These are phyloP conservation scores for Ophion costatus DNA, from an alignment of 2,888 invertebrate species.

Conservation along the genomic window DNA sequence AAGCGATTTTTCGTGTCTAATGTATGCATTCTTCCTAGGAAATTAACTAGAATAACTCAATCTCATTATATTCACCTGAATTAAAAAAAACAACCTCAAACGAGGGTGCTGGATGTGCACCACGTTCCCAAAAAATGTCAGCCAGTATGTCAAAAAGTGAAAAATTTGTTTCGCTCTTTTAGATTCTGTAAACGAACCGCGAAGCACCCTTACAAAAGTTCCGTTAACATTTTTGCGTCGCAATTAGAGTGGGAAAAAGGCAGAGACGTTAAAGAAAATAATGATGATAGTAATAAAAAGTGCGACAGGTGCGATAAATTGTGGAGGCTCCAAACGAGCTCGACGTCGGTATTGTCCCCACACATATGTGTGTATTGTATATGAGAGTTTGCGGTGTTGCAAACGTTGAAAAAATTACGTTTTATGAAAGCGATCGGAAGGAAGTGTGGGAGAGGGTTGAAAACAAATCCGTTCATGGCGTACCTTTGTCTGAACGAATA, in stretches of 20 bases:
- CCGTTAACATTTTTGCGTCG: conserved; percentile 38
- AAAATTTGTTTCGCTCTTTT: not conserved
- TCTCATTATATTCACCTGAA: not conserved
- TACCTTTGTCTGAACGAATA: not conserved
- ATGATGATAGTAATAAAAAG: conserved; percentile 31
- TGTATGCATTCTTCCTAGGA: not conserved
- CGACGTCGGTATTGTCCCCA: not conserved
- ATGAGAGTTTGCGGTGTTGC: conserved; percentile 19
- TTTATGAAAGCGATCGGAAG: conserved; percentile 12
- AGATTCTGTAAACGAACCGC: not conserved
- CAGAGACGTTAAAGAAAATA: not conserved
- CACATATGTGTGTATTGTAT: not conserved
- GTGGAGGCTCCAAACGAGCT: conserved; percentile 21
- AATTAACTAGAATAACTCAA: conserved; percentile 25
- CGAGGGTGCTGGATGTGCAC: conserved; percentile 14
- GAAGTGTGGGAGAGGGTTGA: not conserved
- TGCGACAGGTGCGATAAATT: conserved; percentile 54
- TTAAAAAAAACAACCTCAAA: not conserved
- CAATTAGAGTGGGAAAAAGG: conserved; percentile 25
- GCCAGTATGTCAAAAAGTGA: not conserved
- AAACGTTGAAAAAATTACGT: conserved; percentile 42
- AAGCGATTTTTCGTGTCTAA: conserved; percentile 33
- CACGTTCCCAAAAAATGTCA: not conserved
- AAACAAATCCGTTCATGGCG: not conserved
- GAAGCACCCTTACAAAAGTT: conserved; percentile 6